Base-by-base conservation (phyloP, 2,113 vertebrate genomes). In the Oncorhynchus gorbuscha region DNA sequence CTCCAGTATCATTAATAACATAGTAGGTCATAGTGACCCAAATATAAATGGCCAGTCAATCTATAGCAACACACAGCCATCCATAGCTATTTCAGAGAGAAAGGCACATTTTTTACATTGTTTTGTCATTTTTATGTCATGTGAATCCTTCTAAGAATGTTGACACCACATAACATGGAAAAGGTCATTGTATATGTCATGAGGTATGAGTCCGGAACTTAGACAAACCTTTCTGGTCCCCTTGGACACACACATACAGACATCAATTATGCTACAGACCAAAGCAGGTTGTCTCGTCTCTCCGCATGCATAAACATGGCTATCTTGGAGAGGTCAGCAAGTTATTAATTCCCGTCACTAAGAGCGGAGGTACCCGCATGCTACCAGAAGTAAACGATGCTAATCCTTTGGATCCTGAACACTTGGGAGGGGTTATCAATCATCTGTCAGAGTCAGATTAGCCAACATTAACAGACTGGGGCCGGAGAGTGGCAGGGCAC, bases 401-500 rank as follows among this genome's bases (percentile, higher is more conserved):
- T 92, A 94, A 94, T 93, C 93, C 91, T 89, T 94, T 92, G 89
- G 91, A 93, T 94, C 93, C 92, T 93, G 90, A 81, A 88, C 91
- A 93, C 90, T 91, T 93, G 88, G 90, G 83, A 85, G 76, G 81
- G 76, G 87, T 85, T 83, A 92, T 93, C 88, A 89, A 92, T 93
- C 91, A 90, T 85, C 77, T 88, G 91, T 90, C 88, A 88, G 77
- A 58, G 79, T 89, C 83, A 90, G 89, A 92, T 92, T 88, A 89
- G 81, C 83, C 81, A 87, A 87, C 85, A 84, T 90, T 92, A 91
- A 90, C 87, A 90, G 73, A 64, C 73, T 11, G 61, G 73, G 76
- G 75, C 58, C 61, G 76, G 81, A 79, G 81, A 72, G 79, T 35
- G 59, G 75, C 59, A 75, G 49, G 67, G 76, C 83, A 88, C 78